Evolutionary conservation across 2,113 vertebrate genomes (phyloP).

Genomic region (Epinephelus lanceolatus): DNA sequence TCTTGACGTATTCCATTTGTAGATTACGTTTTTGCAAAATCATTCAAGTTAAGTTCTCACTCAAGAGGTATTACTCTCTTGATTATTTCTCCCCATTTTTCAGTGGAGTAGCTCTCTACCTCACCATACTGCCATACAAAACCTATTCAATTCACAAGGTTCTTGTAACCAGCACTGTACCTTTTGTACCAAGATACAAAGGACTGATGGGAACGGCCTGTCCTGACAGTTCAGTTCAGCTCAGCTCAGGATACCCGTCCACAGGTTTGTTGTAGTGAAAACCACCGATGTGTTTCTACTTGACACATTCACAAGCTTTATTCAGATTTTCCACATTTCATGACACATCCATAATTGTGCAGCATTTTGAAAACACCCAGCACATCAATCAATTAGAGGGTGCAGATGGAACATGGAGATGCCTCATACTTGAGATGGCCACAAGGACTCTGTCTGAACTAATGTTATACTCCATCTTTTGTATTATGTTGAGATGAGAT

Average conservation of each 20-base stretch:
- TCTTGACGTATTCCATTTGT: no score
- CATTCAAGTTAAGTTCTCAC: neutral
- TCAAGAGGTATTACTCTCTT: neutral
- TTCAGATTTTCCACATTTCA: neutral
- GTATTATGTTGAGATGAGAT: neutral
- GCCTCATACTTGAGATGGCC: neutral
- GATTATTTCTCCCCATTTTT: neutral
- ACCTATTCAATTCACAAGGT: neutral
- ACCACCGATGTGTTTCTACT: neutral
- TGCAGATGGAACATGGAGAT: neutral
- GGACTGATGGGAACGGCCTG: conserved; percentile 13
- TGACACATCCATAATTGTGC: neutral
- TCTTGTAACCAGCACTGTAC: conserved; percentile 16
- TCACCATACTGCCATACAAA: neutral
- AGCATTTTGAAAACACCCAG: conserved; percentile 15
- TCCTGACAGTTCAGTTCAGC: conserved; percentile 24
- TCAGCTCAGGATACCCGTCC: neutral
- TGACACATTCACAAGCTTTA: conserved; percentile 3
- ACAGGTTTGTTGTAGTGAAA: neutral
- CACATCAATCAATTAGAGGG: conserved; percentile 16
- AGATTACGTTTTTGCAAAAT: neutral
- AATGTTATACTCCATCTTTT: neutral
- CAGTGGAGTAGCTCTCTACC: neutral
- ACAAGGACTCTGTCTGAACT: neutral
- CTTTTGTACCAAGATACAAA: neutral